Evolutionary conservation across 2,888 invertebrate genomes (phyloP).

Genomic region (Thysanoteuthis rhombus): DNA sequence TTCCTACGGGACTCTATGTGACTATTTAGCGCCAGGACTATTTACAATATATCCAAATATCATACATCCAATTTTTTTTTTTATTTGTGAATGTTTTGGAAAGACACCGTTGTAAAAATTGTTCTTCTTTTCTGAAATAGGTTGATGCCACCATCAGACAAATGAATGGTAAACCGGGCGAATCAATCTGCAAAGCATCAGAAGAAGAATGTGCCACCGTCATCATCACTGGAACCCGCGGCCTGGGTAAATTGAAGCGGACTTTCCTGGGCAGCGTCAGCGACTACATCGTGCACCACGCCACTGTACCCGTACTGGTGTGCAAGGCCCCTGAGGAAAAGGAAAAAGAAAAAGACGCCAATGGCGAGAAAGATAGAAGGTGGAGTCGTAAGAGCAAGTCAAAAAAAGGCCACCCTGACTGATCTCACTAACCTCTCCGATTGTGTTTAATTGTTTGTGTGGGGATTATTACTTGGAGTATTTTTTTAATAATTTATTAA

Average conservation of each 20-base stretch:
- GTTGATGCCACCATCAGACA: constrained; percentile 26
- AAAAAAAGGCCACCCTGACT: constrained; percentile 28
- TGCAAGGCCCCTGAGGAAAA: constrained; percentile 16
- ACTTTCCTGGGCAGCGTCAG: constrained; percentile 30
- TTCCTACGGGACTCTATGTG: too few relatives aligned
- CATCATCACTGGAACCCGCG: constrained; percentile 19
- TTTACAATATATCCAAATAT: too few relatives aligned
- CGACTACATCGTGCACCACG: constrained; percentile 30
- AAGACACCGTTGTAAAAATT: too few relatives aligned
- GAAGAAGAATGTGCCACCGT: constrained; percentile 28
- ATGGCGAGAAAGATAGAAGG: constrained; percentile 26
- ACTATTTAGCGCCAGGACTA: too few relatives aligned
- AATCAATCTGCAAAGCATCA: background rate
- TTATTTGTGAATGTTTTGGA: too few relatives aligned
- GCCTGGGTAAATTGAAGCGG: constrained; percentile 13
- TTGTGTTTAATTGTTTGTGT: background rate
- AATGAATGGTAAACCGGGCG: constrained; percentile 23
- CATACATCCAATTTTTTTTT: too few relatives aligned
- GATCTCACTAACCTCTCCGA: background rate
- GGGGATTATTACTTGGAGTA: background rate
- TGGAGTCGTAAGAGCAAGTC: constrained; percentile 29
- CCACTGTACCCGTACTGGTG: constrained; percentile 28
- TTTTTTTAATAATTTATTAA: background rate
- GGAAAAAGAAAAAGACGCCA: background rate
- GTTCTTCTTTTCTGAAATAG: background rate